phyloP scores from a whole-genome alignment of 2,797 vertebrate species.

The Aplochiton taeniatus region DNA sequence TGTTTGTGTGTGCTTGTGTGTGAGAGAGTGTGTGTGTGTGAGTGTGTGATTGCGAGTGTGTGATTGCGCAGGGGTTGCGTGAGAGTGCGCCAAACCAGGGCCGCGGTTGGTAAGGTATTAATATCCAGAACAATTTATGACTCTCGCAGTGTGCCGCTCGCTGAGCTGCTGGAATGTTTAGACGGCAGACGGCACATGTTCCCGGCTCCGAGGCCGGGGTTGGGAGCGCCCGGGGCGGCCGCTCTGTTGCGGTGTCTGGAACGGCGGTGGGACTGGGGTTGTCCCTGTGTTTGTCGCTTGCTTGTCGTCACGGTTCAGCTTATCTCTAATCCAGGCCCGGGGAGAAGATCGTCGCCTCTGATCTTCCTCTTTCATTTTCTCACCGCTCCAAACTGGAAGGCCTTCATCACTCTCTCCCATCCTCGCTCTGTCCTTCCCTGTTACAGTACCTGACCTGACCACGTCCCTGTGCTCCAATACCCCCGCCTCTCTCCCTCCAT shows the following conservation, averaged over 20 bases:
- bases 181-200: constrained; percentile 44
- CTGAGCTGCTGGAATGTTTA: constrained; percentile 50
- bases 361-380: no score
- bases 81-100: constrained; percentile 18
- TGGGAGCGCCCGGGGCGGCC: no score
- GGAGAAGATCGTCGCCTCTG: no score
- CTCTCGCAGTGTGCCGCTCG: constrained; percentile 33
- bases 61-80: constrained; percentile 19
- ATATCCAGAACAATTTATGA: constrained; percentile 43
- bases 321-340: no score
- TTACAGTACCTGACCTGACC: no score
- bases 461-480: no score
- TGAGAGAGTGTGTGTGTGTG: neutral
- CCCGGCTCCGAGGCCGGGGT: no score
- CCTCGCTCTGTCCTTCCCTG: constrained; percentile 9
- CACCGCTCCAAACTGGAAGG: no score
- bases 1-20: constrained; percentile 2
- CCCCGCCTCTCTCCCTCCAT: constrained; percentile 12
- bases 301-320: no score
- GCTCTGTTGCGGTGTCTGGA: no score
- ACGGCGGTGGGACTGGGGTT: no score
- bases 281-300: no score
- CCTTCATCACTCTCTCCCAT: neutral
- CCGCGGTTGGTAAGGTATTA: constrained; percentile 33
- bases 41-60: constrained; percentile 13